Conservation (phyloP, 2,113 vertebrate species). For the Mormoops blainvillei region DNA sequence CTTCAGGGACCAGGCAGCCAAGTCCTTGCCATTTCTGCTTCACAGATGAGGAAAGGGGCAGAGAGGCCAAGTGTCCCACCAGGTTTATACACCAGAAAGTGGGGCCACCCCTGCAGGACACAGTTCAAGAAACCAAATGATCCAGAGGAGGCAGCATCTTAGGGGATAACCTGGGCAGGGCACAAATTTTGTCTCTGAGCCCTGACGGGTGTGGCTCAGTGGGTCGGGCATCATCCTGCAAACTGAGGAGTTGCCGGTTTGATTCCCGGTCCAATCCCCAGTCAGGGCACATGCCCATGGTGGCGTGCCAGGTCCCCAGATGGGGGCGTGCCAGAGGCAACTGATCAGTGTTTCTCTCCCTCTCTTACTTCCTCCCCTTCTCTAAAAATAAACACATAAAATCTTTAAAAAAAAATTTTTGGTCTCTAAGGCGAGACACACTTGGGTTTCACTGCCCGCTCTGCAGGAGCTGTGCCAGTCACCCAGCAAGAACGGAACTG, state of each 20-base stretch:
- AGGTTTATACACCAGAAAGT: neutral
- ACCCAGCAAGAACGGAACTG: neutral
- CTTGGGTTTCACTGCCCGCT: neutral
- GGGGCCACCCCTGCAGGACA: neutral
- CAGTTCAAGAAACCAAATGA: neutral
- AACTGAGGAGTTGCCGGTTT: too few relatives aligned
- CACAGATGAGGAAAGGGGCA: neutral
- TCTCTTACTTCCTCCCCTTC: too few relatives aligned
- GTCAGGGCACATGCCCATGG: too few relatives aligned
- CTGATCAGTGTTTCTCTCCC: too few relatives aligned
- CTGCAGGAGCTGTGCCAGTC: neutral
- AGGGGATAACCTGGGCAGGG: neutral
- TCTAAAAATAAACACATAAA: too few relatives aligned
- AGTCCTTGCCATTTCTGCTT: neutral
- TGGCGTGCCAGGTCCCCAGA: too few relatives aligned
- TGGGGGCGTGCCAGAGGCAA: too few relatives aligned
- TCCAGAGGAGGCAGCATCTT: neutral
- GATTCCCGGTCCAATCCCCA: too few relatives aligned
- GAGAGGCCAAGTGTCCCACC: neutral
- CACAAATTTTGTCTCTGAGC: neutral
- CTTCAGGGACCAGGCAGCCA: neutral
- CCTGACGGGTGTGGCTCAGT: too few relatives aligned
- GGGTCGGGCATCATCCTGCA: too few relatives aligned
- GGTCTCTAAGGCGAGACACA: neutral
- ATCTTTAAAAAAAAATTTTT: too few relatives aligned